Base-by-base conservation (phyloP, 2,888 invertebrate species). In the Drosophila kuntzei region DNA sequence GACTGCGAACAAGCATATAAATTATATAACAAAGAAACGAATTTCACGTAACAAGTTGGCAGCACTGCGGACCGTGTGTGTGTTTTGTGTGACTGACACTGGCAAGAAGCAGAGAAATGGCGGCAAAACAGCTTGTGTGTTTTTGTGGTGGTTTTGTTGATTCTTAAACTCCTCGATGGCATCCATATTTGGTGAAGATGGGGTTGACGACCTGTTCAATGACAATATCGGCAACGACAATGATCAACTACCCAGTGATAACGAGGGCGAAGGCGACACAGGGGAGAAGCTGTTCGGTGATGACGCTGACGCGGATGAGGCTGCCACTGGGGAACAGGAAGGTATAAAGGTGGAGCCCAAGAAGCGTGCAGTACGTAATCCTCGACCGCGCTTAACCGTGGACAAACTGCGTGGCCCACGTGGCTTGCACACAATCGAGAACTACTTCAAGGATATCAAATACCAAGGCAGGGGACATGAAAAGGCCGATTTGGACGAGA, bases 391-490 rank as follows among this genome's bases (percentile, higher is more conserved):
- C 71, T 91, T 97, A 20, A 95, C 96, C 72, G 94, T 94, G 0
- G 95, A 95, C 27, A 94, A 95, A 6, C 92, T 98, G 12, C 95
- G 95, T 65, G 96, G 97, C 0, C 84, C 87, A 4, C 94, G 96
- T 78, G 98, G 98, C 1, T 94, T 98, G 57, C 94, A 95, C n/a
- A 94, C 95, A 0, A 93, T 98, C 37, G 95, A 96, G 63, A 94
- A 95, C 3, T 94, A 96, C 87, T 98, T 97, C 84, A 95, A 96
- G 87, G 95, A 96, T 82, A 95, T 98, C 12, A 96, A 96, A 90
- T 97, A 96, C 83, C 94, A 95, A 91, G 95, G 95, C 0, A 96
- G 95, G 92, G 96, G 97, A 0, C 93, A 96, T 90, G 98, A 98
- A 92, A 95, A 95, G 76, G 94, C 95, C 53, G 98, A 99, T 92